Evolutionary conservation across 2,797 vertebrate genomes (phyloP).

Genomic region (Syngnathus rostellatus): DNA sequence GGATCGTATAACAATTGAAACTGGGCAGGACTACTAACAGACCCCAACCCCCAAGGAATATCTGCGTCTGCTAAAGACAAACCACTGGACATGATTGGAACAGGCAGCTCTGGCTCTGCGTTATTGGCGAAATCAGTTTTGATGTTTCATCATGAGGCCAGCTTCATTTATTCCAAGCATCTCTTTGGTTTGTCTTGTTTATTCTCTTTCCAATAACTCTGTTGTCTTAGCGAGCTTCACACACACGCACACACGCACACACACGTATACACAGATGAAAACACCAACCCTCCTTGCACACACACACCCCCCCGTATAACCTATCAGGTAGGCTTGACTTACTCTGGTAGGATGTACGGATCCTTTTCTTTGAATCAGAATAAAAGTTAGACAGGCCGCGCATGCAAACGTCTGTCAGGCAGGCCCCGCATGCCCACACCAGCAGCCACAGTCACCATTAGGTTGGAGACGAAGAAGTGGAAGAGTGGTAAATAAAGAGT

Average conservation of each 20-base stretch:
- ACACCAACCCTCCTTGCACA: slow-evolving; percentile 18
- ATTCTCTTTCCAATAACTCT: slow-evolving; percentile 8
- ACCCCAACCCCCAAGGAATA: slow-evolving; percentile 30
- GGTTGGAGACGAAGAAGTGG: neutral
- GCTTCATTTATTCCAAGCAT: slow-evolving; percentile 38
- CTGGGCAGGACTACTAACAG: slow-evolving; percentile 20
- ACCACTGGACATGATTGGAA: slow-evolving; percentile 50
- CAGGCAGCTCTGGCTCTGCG: slow-evolving; percentile 5
- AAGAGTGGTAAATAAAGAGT: neutral
- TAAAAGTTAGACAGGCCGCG: slow-evolving; percentile 99
- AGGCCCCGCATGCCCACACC: slow-evolving; percentile 84
- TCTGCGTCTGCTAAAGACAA: slow-evolving; percentile 41
- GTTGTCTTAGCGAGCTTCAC: slow-evolving; percentile 1
- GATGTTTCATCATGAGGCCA: slow-evolving; percentile 2
- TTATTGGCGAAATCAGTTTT: slow-evolving; percentile 9
- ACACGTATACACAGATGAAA: neutral
- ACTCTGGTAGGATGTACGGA: slow-evolving; percentile 99
- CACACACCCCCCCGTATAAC: slow-evolving; percentile 36
- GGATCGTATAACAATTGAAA: slow-evolving; percentile 37
- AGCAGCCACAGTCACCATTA: slow-evolving; percentile 74
- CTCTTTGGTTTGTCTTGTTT: slow-evolving; percentile 27
- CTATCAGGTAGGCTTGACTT: slow-evolving; percentile 73
- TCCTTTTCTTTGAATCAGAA: slow-evolving; percentile 99
- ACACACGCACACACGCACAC: slow-evolving; percentile 21
- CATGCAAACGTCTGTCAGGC: slow-evolving; percentile 98